phyloP scores from a whole-genome alignment of 2,888 invertebrate genomes.

The Gymnocheta viridis region DNA sequence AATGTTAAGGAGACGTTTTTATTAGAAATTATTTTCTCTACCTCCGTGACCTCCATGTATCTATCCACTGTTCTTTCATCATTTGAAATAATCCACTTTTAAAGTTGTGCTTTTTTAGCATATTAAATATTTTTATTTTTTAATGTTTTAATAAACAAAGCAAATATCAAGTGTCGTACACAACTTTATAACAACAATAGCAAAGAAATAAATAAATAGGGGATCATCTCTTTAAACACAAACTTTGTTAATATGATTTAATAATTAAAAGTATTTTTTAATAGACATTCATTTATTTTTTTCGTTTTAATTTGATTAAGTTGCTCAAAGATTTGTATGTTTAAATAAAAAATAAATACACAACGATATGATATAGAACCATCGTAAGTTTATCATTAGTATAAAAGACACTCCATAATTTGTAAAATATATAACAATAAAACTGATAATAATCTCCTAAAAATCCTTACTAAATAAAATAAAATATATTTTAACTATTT shows the following conservation, averaged over 20 bases:
- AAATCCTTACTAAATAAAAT: constrained; percentile 30
- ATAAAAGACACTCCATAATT: constrained; percentile 67
- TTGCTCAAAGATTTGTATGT: constrained; percentile 58
- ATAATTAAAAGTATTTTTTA: constrained; percentile 57
- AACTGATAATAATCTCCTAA: constrained; percentile 17
- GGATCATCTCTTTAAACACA: constrained; percentile 23
- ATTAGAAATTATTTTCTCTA: constrained; percentile 42
- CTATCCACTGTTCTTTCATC: constrained; percentile 21
- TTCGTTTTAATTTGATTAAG: constrained; percentile 48
- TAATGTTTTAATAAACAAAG: constrained; percentile 21
- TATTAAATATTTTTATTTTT: constrained; percentile 47
- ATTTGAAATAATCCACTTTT: constrained; percentile 47
- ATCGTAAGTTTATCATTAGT: constrained; percentile 43
- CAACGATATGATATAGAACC: constrained; percentile 38
- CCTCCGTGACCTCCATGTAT: constrained; percentile 57
- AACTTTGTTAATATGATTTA: constrained; percentile 52
- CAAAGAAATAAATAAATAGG: background rate
- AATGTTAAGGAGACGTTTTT: constrained; percentile 46
- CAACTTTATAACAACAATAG: constrained; percentile 42
- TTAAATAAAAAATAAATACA: constrained; percentile 38
- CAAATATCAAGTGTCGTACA: constrained; percentile 49
- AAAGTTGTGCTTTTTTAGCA: constrained; percentile 52
- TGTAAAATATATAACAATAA: constrained; percentile 50
- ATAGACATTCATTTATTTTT: constrained; percentile 42
- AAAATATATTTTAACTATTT: constrained; percentile 48